Conservation (phyloP, 1,140 invertebrate species). For the Pachypeltis micranthus region DNA sequence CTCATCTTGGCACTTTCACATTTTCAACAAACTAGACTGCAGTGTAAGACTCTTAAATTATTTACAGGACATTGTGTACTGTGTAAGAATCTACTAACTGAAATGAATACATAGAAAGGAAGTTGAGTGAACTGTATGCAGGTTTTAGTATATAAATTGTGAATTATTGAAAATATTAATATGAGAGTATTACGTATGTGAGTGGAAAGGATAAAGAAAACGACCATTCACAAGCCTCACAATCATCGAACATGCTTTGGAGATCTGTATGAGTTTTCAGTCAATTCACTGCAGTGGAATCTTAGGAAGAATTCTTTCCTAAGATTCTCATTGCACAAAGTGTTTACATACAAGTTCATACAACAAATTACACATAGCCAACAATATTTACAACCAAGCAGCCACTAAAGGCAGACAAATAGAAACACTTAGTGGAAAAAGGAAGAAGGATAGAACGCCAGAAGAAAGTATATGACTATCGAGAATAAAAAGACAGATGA, state of each 20-base stretch:
- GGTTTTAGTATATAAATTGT: slow-evolving; percentile 15
- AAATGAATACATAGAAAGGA: slow-evolving; percentile 22
- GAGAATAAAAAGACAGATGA: background rate
- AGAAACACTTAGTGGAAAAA: slow-evolving; percentile 4
- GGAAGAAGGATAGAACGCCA: background rate
- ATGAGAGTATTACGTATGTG: slow-evolving; percentile 11
- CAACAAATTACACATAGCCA: slow-evolving; percentile 12
- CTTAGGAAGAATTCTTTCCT: background rate
- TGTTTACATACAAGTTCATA: slow-evolving; percentile 9
- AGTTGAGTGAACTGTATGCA: slow-evolving; percentile 12
- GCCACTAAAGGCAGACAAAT: slow-evolving; percentile 19
- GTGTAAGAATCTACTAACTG: slow-evolving; percentile 19
- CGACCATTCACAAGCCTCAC: slow-evolving; percentile 21
- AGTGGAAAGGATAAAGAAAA: slow-evolving; percentile 10
- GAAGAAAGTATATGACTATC: background rate
- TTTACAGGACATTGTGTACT: background rate
- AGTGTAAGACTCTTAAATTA: background rate
- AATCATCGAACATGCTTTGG: slow-evolving; percentile 2
- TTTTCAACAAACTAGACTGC: too few relatives aligned
- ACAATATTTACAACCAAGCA: slow-evolving; percentile 17
- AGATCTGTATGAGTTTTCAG: background rate
- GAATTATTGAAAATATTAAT: slow-evolving; percentile 16
- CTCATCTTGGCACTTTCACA: too few relatives aligned
- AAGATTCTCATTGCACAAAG: background rate
- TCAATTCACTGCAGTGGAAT: slow-evolving; percentile 4